phyloP scores from a whole-genome alignment of 2,797 vertebrate species.

The Danio jaintianensis region DNA sequence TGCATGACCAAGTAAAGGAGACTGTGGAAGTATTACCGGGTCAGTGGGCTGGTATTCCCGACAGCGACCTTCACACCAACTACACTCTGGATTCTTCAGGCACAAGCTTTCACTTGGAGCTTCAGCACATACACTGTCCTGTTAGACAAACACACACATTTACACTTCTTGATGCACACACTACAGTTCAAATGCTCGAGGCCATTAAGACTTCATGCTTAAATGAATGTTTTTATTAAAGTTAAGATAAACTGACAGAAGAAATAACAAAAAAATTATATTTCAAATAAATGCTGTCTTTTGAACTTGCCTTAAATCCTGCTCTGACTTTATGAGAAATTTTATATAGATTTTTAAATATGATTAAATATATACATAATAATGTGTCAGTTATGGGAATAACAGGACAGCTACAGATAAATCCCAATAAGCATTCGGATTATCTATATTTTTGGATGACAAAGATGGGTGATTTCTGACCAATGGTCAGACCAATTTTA shows the following conservation, averaged over 20 bases:
- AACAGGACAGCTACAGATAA: too few species aligned
- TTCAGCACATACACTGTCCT: slow-evolving; percentile 89
- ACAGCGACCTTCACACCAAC: slow-evolving; percentile 91
- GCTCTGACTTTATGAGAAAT: too few species aligned
- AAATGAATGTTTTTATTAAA: too few species aligned
- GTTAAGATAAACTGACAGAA: too few species aligned
- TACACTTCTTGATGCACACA: not conserved
- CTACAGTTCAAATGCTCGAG: not conserved
- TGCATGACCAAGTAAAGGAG: not conserved
- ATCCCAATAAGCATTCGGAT: too few species aligned
- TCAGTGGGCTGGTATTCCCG: slow-evolving; percentile 86
- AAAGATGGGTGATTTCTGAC: too few species aligned
- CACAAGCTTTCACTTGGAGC: slow-evolving; percentile 88
- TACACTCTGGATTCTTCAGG: slow-evolving; percentile 90
- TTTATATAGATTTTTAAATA: too few species aligned
- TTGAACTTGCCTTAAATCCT: not conserved
- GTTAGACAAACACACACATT: slow-evolving; percentile 40
- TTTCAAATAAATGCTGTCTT: not conserved
- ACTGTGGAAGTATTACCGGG: slow-evolving; percentile 74
- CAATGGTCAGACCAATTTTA: too few species aligned
- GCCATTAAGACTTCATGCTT: too few species aligned
- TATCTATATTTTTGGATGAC: too few species aligned
- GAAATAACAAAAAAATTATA: not conserved
- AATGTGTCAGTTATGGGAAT: too few species aligned
- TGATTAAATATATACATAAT: too few species aligned